A percentile compares a stretch with the other conserved stretches of the same genome.
These are phyloP conservation scores for Hemicordylus capensis DNA, from an alignment of 2,113 vertebrate species.

Conservation along the genomic window DNA sequence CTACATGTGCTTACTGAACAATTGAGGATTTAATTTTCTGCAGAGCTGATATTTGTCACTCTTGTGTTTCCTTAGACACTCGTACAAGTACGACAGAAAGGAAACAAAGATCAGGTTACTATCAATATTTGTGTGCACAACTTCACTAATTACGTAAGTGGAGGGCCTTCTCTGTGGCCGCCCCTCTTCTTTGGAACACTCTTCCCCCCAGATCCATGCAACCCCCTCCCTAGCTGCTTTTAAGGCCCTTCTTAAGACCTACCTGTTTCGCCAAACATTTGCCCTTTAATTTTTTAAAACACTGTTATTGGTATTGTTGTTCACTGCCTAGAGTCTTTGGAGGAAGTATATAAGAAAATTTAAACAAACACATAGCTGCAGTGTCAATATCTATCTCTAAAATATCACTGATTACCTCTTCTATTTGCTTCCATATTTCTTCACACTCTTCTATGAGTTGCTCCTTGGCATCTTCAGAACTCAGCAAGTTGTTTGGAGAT, in stretches of 20 bases:
- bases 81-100: not conserved
- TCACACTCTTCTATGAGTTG: conserved; percentile 71
- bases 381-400: not conserved
- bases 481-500: not conserved
- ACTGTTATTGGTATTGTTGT: too few species aligned
- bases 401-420: conserved; percentile 67
- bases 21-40: not conserved
- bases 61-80: not conserved
- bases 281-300: too few species aligned
- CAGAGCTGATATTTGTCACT: not conserved
- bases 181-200: too few species aligned
- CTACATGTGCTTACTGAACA: too few species aligned
- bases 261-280: too few species aligned
- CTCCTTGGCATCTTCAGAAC: conserved; percentile 27
- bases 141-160: not conserved
- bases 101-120: not conserved
- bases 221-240: too few species aligned
- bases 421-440: conserved; percentile 67
- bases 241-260: too few species aligned
- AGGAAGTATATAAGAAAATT: too few species aligned
- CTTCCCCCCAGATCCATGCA: too few species aligned
- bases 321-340: too few species aligned
- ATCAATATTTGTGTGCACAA: not conserved
- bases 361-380: too few species aligned
- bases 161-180: too few species aligned